A percentile compares a stretch with the other conserved stretches of the same genome.
phyloP scores from a whole-genome alignment of 2,888 invertebrate genomes.

The Odontomyia ornata region DNA sequence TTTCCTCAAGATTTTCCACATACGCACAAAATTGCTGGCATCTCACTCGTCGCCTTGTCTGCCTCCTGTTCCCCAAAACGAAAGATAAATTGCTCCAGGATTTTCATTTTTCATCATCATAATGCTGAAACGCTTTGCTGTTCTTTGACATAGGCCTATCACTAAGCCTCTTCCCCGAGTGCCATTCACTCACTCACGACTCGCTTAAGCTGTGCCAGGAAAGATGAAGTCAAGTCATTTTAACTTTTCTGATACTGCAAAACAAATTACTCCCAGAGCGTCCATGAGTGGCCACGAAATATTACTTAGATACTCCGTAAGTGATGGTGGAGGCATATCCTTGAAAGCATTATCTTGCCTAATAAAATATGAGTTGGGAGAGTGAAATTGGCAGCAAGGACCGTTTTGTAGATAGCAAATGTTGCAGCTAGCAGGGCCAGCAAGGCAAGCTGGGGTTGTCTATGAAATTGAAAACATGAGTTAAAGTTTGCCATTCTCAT shows the following conservation, averaged over 20 bases:
- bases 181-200: slow-evolving; percentile 1
- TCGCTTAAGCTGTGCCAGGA: slow-evolving; percentile 24
- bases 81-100: slow-evolving; percentile 39
- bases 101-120: slow-evolving; percentile 41
- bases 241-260: slow-evolving; percentile 36
- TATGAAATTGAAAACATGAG: slow-evolving; percentile 19
- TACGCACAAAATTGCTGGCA: slow-evolving; percentile 32
- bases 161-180: slow-evolving; percentile 18
- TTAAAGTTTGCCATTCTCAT: slow-evolving; percentile 41
- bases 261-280: slow-evolving; percentile 43
- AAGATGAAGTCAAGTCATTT: slow-evolving; percentile 43
- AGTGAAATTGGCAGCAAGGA: slow-evolving; percentile 10
- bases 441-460: neutral
- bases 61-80: neutral
- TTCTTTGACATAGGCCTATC: slow-evolving; percentile 20
- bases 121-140: slow-evolving; percentile 12
- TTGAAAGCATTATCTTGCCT: slow-evolving; percentile 27
- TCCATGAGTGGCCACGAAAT: slow-evolving; percentile 38
- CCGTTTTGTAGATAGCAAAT: neutral
- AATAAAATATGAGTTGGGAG: slow-evolving; percentile 16
- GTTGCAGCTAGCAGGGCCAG: too few relatives aligned
- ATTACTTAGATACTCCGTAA: neutral
- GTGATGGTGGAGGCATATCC: neutral
- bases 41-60: slow-evolving; percentile 6
- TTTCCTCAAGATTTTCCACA: slow-evolving; percentile 24